phyloP scores from a whole-genome alignment of 2,113 vertebrate species.

The Thermophis baileyi region DNA sequence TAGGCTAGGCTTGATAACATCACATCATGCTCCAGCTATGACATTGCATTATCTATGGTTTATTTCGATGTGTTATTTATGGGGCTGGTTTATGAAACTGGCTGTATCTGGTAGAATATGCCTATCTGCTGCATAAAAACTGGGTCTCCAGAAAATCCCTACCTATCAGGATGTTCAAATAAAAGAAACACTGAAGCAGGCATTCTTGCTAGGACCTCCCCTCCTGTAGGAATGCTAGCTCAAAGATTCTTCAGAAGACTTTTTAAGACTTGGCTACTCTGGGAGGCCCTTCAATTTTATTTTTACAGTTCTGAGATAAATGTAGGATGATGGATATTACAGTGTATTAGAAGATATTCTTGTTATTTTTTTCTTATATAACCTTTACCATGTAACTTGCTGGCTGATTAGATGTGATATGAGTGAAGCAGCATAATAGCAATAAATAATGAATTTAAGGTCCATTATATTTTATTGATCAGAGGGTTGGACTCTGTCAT shows the following conservation, averaged over 20 bases:
- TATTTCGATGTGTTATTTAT: not conserved
- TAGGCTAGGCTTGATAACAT: not conserved
- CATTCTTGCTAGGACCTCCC: not conserved
- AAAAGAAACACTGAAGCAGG: not conserved
- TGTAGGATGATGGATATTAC: not conserved
- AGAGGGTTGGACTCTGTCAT: not conserved
- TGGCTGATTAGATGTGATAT: not conserved
- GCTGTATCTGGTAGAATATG: not conserved
- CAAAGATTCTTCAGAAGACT: not conserved
- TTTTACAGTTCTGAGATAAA: not conserved
- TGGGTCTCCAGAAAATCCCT: not conserved
- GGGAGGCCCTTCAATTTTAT: not conserved
- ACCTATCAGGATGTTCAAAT: not conserved
- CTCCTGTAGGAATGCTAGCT: not conserved
- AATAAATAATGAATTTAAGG: not conserved
- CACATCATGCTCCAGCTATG: not conserved
- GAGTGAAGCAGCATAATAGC: not conserved
- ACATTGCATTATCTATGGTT: not conserved
- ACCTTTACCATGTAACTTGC: not conserved
- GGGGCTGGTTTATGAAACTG: not conserved
- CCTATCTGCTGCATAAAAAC: not conserved
- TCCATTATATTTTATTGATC: not conserved
- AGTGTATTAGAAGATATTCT: not conserved
- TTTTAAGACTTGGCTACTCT: not conserved
- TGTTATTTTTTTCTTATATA: not conserved